A percentile compares a stretch with the other conserved stretches of the same genome.
Conservation (phyloP, 2,113 vertebrate genomes). For the Zonotrichia leucophrys region DNA sequence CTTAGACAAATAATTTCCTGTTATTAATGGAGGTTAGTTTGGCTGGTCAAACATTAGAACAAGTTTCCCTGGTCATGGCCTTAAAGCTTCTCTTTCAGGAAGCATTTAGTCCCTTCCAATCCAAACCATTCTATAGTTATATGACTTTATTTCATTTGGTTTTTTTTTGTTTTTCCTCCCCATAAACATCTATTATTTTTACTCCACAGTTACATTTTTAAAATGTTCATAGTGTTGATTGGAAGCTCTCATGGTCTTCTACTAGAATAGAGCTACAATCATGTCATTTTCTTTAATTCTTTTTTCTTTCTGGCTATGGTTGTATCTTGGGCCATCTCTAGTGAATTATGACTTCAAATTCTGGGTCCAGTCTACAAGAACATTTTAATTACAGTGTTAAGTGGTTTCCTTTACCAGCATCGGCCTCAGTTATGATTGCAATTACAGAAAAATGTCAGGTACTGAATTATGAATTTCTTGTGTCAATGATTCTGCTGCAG, state of each 20-base stretch:
- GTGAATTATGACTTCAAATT: background rate
- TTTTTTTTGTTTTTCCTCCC: background rate
- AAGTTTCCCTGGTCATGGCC: background rate
- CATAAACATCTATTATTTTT: background rate
- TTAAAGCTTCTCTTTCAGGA: background rate
- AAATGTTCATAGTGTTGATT: background rate
- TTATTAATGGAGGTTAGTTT: background rate
- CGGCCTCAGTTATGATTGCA: background rate
- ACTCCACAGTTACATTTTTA: background rate
- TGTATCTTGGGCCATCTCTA: background rate
- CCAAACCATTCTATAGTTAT: background rate
- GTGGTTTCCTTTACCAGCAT: background rate
- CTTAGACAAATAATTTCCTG: background rate
- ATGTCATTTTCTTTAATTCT: background rate
- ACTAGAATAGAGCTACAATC: background rate
- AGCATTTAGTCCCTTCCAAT: background rate
- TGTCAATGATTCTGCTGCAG: background rate
- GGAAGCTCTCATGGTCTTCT: background rate
- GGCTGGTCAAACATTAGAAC: background rate
- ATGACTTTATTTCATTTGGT: background rate
- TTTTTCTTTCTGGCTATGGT: background rate
- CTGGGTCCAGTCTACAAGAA: background rate
- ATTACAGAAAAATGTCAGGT: background rate
- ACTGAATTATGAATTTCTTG: background rate
- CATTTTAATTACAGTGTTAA: background rate